These are phyloP conservation scores for Thaleichthys pacificus DNA, from an alignment of 2,797 vertebrate species.

Conservation along the genomic window DNA sequence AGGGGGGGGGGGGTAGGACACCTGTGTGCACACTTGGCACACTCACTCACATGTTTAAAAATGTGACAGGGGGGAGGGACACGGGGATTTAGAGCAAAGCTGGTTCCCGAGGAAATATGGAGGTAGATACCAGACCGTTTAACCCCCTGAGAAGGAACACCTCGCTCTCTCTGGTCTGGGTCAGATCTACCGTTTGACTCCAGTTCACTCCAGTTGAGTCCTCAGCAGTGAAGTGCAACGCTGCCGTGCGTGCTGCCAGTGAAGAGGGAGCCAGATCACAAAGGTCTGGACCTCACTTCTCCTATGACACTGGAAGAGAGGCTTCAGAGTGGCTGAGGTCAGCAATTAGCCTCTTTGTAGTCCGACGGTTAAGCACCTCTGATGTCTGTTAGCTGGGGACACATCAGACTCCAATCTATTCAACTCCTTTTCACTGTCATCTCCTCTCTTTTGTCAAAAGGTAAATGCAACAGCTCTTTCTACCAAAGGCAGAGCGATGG, in stretches of 20 bases:
- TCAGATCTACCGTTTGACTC: background rate
- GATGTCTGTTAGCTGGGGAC: background rate
- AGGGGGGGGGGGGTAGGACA: background rate
- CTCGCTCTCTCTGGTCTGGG: background rate
- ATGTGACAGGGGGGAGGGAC: background rate
- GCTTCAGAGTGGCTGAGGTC: background rate
- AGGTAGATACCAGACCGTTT: background rate
- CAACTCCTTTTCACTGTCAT: background rate
- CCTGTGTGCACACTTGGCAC: background rate
- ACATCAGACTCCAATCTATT: background rate
- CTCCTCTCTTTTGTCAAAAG: background rate
- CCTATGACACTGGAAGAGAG: background rate
- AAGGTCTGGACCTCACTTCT: background rate
- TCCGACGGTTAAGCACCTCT: background rate
- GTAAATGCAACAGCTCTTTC: background rate
- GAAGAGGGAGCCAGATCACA: background rate
- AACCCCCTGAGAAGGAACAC: background rate
- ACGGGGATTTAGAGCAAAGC: background rate
- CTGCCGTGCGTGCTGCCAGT: background rate
- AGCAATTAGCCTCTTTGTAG: conserved; percentile 8
- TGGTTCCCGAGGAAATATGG: background rate
- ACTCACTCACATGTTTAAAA: background rate
- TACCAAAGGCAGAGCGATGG: background rate
- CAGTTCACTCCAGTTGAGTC: background rate
- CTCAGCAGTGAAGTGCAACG: background rate